Evolutionary conservation across 2,888 invertebrate species (phyloP), one percentile per base, ranked within the genome.

Genomic region (Tethea ocularis): DNA sequence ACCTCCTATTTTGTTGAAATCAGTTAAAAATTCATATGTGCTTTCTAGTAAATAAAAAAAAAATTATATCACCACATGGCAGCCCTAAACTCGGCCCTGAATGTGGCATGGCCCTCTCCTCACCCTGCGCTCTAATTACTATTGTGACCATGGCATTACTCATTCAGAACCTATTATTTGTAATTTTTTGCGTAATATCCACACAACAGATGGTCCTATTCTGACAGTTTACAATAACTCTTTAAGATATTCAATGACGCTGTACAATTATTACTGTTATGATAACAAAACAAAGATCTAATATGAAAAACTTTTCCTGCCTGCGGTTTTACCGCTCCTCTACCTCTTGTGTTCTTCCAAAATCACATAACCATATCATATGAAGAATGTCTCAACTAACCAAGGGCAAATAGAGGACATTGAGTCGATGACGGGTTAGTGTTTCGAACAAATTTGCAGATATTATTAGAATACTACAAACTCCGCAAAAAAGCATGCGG

Each of bases 141-240:
- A 54, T 54, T 60, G 22, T 63, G 71, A 68, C 80, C 82, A 60
- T 80, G 77, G 74, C 71, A 76, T 77, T 75, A 69, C 66, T 61
- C 56, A 66, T 62, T 57, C 64, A 58, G 61, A 66, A 63, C 61
- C 63, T 65, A 68, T 66, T 53, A 59, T 66, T 58, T 60, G 66
- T 65, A 64, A 66, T 61, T 62, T 70, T 70, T 77, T 71, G 66
- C 71, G 72, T 69, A 68, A 78, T 75, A 67, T 70, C 60, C 63
- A 59, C 54, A 13, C 33, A 33, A 22, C 36, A 22, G 36, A 10
- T 10, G n/a, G 6, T 17, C 0, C 20, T n/a, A 38, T n/a, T n/a
- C n/a, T 10, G 20, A 17, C 46, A 1, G 46, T 20, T 46, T 46
- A 10, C 46, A 20, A 10, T 46, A 20, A 46, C 46, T 20, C 46